Conservation (phyloP, 2,888 invertebrate genomes). For the Dascillus cervinus region DNA sequence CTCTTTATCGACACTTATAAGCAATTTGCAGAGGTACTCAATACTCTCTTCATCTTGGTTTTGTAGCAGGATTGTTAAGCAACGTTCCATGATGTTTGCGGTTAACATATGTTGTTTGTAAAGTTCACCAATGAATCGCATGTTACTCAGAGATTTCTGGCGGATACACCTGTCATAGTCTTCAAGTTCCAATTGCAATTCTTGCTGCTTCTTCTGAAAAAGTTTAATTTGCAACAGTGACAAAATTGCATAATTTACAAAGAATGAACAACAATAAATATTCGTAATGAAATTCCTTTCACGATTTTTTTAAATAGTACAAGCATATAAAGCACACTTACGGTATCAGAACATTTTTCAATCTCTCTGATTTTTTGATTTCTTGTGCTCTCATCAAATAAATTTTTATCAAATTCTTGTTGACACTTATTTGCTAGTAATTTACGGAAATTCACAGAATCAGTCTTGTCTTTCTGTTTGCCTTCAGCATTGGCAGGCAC, state of each 20-base stretch:
- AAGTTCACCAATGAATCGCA: slow-evolving; percentile 66
- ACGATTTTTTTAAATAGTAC: no score
- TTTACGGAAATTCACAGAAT: slow-evolving; percentile 60
- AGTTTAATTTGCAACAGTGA: no score
- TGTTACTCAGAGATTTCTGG: slow-evolving; percentile 69
- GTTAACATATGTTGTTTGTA: slow-evolving; percentile 81
- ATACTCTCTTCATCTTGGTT: slow-evolving; percentile 74
- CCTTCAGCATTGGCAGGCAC: slow-evolving; percentile 8
- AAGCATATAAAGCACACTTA: no score
- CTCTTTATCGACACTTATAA: slow-evolving; percentile 78
- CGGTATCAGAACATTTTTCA: slow-evolving; percentile 48
- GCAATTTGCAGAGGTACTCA: slow-evolving; percentile 79
- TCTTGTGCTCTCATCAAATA: slow-evolving; percentile 55
- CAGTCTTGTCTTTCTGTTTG: slow-evolving; percentile 22
- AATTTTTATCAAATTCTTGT: slow-evolving; percentile 78
- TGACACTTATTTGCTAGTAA: slow-evolving; percentile 79
- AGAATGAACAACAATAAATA: no score
- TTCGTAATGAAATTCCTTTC: no score
- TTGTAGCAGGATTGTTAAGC: slow-evolving; percentile 64
- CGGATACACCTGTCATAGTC: slow-evolving; percentile 71
- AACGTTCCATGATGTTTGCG: slow-evolving; percentile 72
- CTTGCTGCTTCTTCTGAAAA: slow-evolving; percentile 71
- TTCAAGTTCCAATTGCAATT: slow-evolving; percentile 57
- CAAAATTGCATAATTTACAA: no score
- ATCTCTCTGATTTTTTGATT: slow-evolving; percentile 49